Evolutionary conservation across 2,113 vertebrate genomes (phyloP), one percentile per base, ranked within the genome.

Genomic region (Pyrgilauda ruficollis): DNA sequence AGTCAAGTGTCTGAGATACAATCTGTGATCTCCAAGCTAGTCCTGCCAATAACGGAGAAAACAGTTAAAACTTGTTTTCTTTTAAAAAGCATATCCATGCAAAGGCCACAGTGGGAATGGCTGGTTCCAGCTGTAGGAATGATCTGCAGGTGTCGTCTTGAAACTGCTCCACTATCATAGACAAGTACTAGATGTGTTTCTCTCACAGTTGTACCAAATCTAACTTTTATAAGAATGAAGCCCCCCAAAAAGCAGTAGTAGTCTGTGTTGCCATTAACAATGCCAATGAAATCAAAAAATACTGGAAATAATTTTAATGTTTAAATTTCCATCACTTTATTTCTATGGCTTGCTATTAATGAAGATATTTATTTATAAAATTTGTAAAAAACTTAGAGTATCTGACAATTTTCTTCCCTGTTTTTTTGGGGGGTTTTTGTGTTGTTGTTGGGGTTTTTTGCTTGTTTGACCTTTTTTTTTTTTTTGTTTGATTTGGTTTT

Each of bases 321-420:
- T 95, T 93, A 74, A 37, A 88, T 89, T 90, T 93, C 50, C 53
- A 73, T 79, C 41, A 26, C 44, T 91, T 94, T 19, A 67, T n/a
- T 89, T 95, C 49, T 75, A 56, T 84, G 70, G 23, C 73, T 95
- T 94, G 63, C 46, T 96, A 67, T 88, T 90, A 77, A 92, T 87
- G 50, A 22, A 63, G 26, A 35, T 69, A 52, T 68, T 61, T 39
- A 56, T 88, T 79, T 68, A 47, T 52, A 79, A 50, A 80, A 74
- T 56, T 93, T 89, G 24, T 91, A 84, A 95, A 43, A 94, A 89
- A 81, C 31, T 91, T 59, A 26, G 44, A 82, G 46, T 52, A 75
- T 72, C 44, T 44, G 49, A 94, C 62, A 91, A n/a, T 93, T 94
- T 90, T 14, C 50, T 58, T 96, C 70, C 27, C 67, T 90, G 55